Conservation (phyloP, 2,797 vertebrate species). For the Aphelocoma californica region DNA sequence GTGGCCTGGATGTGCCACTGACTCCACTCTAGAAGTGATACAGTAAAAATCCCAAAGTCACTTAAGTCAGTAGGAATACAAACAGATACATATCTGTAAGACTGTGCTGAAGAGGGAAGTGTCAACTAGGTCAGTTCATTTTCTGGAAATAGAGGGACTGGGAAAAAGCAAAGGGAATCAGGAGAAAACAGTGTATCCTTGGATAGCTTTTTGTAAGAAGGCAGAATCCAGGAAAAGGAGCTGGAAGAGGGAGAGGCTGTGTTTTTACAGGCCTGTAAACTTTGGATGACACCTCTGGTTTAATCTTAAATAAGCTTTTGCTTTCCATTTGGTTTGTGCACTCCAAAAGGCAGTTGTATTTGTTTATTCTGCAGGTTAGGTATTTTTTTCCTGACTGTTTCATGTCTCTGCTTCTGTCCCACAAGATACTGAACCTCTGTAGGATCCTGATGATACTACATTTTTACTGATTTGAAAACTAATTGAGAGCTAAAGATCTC, state of each 20-base stretch:
- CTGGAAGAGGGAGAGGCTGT: not conserved
- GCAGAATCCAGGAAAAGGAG: not conserved
- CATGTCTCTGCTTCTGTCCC: not conserved
- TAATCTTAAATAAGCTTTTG: not conserved
- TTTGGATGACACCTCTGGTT: not conserved
- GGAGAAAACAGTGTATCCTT: not conserved
- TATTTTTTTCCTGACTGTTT: not conserved
- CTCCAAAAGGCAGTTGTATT: not conserved
- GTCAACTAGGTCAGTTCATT: not conserved
- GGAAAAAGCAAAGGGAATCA: not conserved
- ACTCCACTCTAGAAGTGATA: too few relatives aligned
- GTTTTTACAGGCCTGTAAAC: not conserved
- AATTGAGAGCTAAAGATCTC: not conserved
- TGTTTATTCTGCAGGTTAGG: not conserved
- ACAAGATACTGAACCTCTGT: not conserved
- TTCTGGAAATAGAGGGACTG: not conserved
- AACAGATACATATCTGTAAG: not conserved
- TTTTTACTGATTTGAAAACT: not conserved
- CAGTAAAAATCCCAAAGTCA: not conserved
- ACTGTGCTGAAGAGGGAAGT: not conserved
- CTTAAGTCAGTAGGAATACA: not conserved
- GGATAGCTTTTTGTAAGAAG: not conserved
- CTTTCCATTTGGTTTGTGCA: not conserved
- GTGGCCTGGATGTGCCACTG: not conserved
- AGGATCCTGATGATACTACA: not conserved